Base-by-base conservation (phyloP, 2,797 vertebrate species). In the Microctenopoma lineatum region DNA sequence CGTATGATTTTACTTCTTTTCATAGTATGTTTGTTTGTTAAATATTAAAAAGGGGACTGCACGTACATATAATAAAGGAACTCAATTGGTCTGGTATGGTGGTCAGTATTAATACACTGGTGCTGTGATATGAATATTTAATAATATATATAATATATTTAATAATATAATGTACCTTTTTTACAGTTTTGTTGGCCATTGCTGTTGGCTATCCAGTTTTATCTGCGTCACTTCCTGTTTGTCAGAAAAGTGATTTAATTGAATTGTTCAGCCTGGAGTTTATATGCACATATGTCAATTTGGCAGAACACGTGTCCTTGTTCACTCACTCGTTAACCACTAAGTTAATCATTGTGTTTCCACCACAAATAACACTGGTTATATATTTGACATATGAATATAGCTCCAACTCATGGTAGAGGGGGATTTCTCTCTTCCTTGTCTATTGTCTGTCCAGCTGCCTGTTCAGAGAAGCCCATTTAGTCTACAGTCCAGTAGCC, bases 401-500 rank as follows among this genome's bases (percentile, higher is more conserved):
- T 50, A 56, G 25, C 3, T 68, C 36, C 59, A 66, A 71, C 80
- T 47, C 16, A 55, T 27, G 26, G 45, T 52, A 59, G 15, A 54
- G 34, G 48, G 59, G 65, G 39, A 75, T 80, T 73, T 70, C 34
- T 68, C 26, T 66, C 39, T 63, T 70, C 61, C 59, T 75, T 47
- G 55, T 59, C 66, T 80, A 39, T 73, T 79, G 62, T 84, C 72
- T 54, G 72, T 53, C 54, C 39, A 27, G 63, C 52, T 61, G 57
- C 71, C 75, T 72, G 70, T 84, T 79, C 85, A 85, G 65, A 77
- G 71, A 80, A 83, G 81, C 70, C 84, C 84, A 75, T 87, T 88
- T 85, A 65, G 70, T 73, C 80, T 84, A 58, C 36, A 88, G 83
- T 70, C 73, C 87, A 73, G 83, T 84, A 86, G 89, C 87, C 90